These are phyloP conservation scores for Micoletzkya japonica DNA, from an alignment of 2,888 invertebrate genomes.

Conservation along the genomic window DNA sequence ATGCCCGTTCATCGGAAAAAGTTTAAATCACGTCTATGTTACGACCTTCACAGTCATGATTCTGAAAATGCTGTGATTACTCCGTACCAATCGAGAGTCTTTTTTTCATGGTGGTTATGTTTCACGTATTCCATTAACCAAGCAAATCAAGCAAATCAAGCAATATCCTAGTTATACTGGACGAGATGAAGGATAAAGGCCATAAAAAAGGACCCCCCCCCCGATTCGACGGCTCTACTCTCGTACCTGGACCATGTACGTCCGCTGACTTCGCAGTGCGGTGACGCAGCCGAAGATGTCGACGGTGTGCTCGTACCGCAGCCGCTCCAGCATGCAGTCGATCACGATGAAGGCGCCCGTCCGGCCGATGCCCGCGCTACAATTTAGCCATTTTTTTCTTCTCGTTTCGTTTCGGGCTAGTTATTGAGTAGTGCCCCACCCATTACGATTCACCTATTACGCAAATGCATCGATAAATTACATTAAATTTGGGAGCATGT, in stretches of 20 bases:
- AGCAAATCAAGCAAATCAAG: too few relatives aligned
- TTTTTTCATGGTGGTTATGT: neutral
- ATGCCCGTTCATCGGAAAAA: neutral
- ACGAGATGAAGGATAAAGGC: neutral
- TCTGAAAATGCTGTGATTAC: conserved; percentile 9
- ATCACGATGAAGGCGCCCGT: conserved; percentile 98
- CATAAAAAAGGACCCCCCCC: neutral
- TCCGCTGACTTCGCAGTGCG: conserved; percentile 91
- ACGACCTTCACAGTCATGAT: too few relatives aligned
- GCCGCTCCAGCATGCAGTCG: conserved; percentile 95
- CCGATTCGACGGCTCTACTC: neutral
- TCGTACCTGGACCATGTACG: conserved; percentile 89
- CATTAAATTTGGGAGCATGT: neutral
- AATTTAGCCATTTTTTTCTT: conserved; percentile 53
- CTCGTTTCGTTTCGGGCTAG: conserved; percentile 2
- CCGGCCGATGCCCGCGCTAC: conserved; percentile 81
- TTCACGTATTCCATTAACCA: too few relatives aligned
- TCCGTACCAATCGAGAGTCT: neutral
- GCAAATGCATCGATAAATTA: too few relatives aligned
- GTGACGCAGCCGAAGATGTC: conserved; percentile 99
- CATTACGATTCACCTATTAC: too few relatives aligned
- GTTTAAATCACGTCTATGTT: too few relatives aligned
- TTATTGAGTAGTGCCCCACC: too few relatives aligned
- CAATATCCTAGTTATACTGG: too few relatives aligned
- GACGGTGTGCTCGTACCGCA: conserved; percentile 94